Evolutionary conservation across 1,140 invertebrate genomes (phyloP).

Genomic region (Drosophila yakuba): DNA sequence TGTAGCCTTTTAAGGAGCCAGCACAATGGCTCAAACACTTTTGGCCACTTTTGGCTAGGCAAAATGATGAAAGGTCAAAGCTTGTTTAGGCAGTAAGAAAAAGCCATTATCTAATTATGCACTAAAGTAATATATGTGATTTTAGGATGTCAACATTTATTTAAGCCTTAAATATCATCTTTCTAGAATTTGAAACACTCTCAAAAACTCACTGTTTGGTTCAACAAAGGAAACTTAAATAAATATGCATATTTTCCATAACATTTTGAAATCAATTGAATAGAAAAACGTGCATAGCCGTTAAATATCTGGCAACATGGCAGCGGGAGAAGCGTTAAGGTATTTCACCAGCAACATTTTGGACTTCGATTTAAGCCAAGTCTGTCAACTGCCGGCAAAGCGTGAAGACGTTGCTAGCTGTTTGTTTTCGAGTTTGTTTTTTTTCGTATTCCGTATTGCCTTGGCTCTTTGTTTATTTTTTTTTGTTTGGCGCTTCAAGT

Average conservation of each 20-base stretch:
- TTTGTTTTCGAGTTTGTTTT: slow-evolving; percentile 16
- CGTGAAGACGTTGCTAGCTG: slow-evolving; percentile 41
- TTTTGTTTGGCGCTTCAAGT: slow-evolving; percentile 9
- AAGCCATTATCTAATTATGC: too few relatives aligned
- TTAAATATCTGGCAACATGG: slow-evolving; percentile 32
- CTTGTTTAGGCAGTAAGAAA: neutral
- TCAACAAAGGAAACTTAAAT: too few relatives aligned
- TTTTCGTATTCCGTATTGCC: slow-evolving; percentile 2
- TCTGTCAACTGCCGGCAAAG: slow-evolving; percentile 55
- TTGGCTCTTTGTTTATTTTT: slow-evolving; percentile 25
- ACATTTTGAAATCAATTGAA: too few relatives aligned
- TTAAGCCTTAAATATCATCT: too few relatives aligned
- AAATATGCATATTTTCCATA: neutral
- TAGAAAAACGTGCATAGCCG: too few relatives aligned
- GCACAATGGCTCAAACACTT: neutral
- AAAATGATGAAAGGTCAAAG: slow-evolving; percentile 12
- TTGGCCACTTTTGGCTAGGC: too few relatives aligned
- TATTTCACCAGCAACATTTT: slow-evolving; percentile 41
- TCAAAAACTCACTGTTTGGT: too few relatives aligned
- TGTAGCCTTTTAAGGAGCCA: slow-evolving; percentile 5
- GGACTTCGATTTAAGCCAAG: slow-evolving; percentile 40
- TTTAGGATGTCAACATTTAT: too few relatives aligned
- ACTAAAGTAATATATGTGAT: too few relatives aligned
- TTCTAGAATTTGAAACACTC: too few relatives aligned
- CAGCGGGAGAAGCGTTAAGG: slow-evolving; percentile 35